phyloP scores from a whole-genome alignment of 1,140 invertebrate species.

The Forficula auricularia region DNA sequence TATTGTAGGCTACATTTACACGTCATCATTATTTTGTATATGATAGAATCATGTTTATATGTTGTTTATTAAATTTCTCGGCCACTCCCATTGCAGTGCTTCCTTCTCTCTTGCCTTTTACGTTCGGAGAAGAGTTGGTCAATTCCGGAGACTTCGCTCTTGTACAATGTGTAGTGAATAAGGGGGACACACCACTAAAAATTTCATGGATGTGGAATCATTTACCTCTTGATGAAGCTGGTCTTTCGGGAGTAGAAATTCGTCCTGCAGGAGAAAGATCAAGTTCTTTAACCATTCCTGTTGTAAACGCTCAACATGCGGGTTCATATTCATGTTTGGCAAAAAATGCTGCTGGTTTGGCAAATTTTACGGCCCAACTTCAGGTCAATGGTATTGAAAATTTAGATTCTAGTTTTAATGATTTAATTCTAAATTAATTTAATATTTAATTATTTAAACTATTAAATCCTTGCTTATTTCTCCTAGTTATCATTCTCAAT shows the following conservation, averaged over 20 bases:
- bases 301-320: conserved; percentile 51
- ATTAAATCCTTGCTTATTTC: neutral
- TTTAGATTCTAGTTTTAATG: too few relatives aligned
- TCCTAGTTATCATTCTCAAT: too few relatives aligned
- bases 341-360: conserved; percentile 41
- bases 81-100: conserved; percentile 29
- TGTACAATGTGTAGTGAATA: conserved; percentile 46
- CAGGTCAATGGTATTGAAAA: conserved; percentile 39
- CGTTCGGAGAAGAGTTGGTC: conserved; percentile 32
- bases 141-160: conserved; percentile 23
- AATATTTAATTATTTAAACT: neutral
- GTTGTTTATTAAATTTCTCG: neutral
- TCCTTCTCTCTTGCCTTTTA: conserved; percentile 39
- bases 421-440: conserved; percentile 3
- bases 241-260: conserved; percentile 31
- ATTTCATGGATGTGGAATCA: conserved; percentile 54
- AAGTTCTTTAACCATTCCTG: conserved; percentile 57
- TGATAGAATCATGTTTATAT: neutral
- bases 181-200: conserved; percentile 55
- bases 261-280: conserved; percentile 36
- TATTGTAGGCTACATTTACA: too few relatives aligned
- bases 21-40: too few relatives aligned
- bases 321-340: conserved; percentile 58
- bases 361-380: conserved; percentile 39
- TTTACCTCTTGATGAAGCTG: conserved; percentile 25